A percentile compares a stretch with the other conserved stretches of the same genome.
phyloP scores from a whole-genome alignment of 2,888 invertebrate genomes.

The Stenurella melanura region DNA sequence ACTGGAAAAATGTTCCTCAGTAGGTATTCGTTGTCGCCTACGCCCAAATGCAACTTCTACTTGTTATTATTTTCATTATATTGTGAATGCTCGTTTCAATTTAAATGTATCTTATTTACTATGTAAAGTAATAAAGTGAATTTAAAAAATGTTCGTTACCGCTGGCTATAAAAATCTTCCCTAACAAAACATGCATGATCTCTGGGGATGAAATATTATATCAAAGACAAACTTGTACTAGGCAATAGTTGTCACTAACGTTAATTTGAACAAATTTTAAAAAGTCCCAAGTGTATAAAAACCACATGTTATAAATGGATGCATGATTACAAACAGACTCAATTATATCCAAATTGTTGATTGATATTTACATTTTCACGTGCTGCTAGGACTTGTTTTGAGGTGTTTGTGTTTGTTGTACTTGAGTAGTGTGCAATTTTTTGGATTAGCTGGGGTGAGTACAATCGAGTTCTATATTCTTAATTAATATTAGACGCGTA shows the following conservation, averaged over 20 bases:
- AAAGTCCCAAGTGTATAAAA: constrained; percentile 67
- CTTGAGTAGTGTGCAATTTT: constrained; percentile 1
- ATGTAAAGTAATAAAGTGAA: not conserved
- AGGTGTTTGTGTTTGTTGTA: not conserved
- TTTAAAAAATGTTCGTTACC: constrained; percentile 56
- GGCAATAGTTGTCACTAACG: constrained; percentile 71
- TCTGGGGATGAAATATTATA: constrained; percentile 69
- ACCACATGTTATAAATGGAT: constrained; percentile 65
- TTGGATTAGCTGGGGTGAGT: not conserved
- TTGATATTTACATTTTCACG: constrained; percentile 32
- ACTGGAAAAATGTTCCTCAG: no score
- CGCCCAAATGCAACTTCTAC: no score
- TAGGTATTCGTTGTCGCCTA: no score
- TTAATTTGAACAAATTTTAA: constrained; percentile 65
- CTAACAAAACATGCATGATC: constrained; percentile 62
- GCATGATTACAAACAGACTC: constrained; percentile 54
- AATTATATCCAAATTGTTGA: constrained; percentile 52
- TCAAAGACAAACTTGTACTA: constrained; percentile 70
- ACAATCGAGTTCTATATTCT: not conserved
- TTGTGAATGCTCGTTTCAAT: no score
- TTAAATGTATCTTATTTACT: no score
- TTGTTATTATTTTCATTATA: no score
- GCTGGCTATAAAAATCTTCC: constrained; percentile 61
- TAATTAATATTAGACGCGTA: not conserved
- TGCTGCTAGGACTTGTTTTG: constrained; percentile 1